These are phyloP conservation scores for Hydriomena furcata DNA, from an alignment of 2,888 invertebrate genomes.

Conservation along the genomic window DNA sequence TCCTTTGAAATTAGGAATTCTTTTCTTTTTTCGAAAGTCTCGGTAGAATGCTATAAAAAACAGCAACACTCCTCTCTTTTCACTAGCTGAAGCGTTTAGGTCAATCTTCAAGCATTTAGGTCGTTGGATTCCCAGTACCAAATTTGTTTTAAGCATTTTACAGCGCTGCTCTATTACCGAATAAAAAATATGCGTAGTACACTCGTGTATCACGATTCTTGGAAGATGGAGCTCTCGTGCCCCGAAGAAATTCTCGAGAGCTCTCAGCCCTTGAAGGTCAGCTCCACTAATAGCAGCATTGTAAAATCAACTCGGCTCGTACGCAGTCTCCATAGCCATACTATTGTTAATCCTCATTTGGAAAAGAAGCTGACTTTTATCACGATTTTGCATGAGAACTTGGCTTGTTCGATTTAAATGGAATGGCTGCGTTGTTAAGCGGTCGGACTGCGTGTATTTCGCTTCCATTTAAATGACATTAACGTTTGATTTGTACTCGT, in stretches of 20 bases:
- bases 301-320: conserved; percentile 26
- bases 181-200: conserved; percentile 67
- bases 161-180: conserved; percentile 40
- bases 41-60: too few species aligned
- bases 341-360: conserved; percentile 36
- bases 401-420: conserved; percentile 41
- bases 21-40: too few species aligned
- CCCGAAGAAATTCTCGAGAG: conserved; percentile 57
- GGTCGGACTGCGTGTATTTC: conserved; percentile 26
- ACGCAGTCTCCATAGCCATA: conserved; percentile 15
- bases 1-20: too few species aligned
- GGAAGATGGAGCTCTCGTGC: conserved; percentile 68
- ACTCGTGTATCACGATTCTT: conserved; percentile 66
- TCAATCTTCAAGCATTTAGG: neutral
- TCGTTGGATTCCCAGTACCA: conserved; percentile 39
- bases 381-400: conserved; percentile 42
- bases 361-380: conserved; percentile 41
- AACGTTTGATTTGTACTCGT: conserved; percentile 45
- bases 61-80: too few species aligned
- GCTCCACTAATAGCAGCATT: conserved; percentile 50
- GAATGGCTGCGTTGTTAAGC: conserved; percentile 27
- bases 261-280: conserved; percentile 68
- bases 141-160: conserved; percentile 28
- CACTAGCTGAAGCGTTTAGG: too few species aligned
- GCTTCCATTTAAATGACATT: conserved; percentile 43